Base-by-base conservation (phyloP, 2,113 vertebrate genomes). In the Zonotrichia leucophrys region DNA sequence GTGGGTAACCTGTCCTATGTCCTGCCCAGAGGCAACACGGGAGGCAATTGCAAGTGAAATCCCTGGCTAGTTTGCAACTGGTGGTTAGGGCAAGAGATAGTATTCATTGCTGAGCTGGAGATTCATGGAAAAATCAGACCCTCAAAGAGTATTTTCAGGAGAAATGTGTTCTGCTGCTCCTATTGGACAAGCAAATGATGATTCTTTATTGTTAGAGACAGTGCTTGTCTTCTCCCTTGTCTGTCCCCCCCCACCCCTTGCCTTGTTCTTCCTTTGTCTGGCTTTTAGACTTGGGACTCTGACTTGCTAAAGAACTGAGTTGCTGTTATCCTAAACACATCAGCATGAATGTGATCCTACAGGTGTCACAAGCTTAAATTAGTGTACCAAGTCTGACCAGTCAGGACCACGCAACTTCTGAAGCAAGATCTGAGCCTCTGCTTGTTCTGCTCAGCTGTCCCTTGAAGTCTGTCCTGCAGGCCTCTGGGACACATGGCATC, bases 171-270 rank as follows among this genome's bases (percentile, higher is more conserved):
- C 8, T 41, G 8, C 24, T 37, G 5, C 22, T 72, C 14, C 15
- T 39, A 25, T 30, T 53, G 52, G 47, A 47, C 13, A 44, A 53
- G 22, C 39, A 75, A 53, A 9, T 7, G 1, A 37, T 7, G 11
- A 12, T 39, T 60, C 9, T 52, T 58, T 81, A 23, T 55, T 56
- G 35, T 56, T 46, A 39, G 33, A 56, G 16, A 15, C 16, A 9
- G 6, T 47, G 6, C 10, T 79, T 42, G 5, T 56, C 37, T 92
- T 63, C 6, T 15, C 2, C 7, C 10, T 49, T 41, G 15, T 66
- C 42, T 46, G 14, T 28, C 14, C 17, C 4, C 10, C 3, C 14
- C 10, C 6, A 4, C 9, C 11, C 5, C 5, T 42, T 42, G 4
- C 13, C 42, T 25, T 13, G 7, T 44, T 68, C 53, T 59, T 52